A percentile compares a stretch with the other conserved stretches of the same genome.
phyloP scores from a whole-genome alignment of 2,888 invertebrate genomes.

The Tinea pellionella region DNA sequence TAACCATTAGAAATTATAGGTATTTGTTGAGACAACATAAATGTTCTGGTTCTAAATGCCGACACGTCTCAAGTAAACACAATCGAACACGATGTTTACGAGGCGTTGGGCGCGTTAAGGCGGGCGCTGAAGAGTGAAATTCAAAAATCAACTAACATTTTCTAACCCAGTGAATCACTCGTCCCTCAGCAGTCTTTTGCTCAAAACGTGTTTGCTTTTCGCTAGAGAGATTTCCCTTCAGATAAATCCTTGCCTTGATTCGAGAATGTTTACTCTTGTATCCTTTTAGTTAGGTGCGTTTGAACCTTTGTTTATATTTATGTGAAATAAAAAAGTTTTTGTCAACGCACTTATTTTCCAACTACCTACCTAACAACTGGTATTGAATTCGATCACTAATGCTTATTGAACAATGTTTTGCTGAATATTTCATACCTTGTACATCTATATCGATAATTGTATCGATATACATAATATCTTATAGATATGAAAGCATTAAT shows the following conservation, averaged over 20 bases:
- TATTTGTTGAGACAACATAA: constrained; percentile 8
- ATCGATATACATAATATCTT: background rate
- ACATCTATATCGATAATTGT: too few species aligned
- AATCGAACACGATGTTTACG: constrained; percentile 26
- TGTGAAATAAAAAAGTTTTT: background rate
- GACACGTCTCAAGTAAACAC: constrained; percentile 25
- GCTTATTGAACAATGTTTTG: too few species aligned
- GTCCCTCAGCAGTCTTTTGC: constrained; percentile 50
- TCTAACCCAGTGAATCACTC: constrained; percentile 57
- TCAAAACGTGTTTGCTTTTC: constrained; percentile 52
- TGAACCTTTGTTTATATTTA: constrained; percentile 17
- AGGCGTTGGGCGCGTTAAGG: constrained; percentile 32
- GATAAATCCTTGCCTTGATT: constrained; percentile 55
- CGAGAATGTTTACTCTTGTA: constrained; percentile 53
- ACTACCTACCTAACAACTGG: background rate
- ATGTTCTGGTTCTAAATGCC: background rate
- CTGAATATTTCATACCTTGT: background rate
- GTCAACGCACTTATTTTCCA: background rate
- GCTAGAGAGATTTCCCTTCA: constrained; percentile 51
- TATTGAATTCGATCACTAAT: background rate
- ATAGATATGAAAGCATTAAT: background rate
- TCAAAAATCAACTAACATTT: constrained; percentile 68
- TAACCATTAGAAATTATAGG: constrained; percentile 1
- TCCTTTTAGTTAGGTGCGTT: constrained; percentile 39
- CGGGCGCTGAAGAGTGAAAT: constrained; percentile 54